Evolutionary conservation across 2,888 invertebrate species (phyloP).

Genomic region (Nasonovia ribisnigri): DNA sequence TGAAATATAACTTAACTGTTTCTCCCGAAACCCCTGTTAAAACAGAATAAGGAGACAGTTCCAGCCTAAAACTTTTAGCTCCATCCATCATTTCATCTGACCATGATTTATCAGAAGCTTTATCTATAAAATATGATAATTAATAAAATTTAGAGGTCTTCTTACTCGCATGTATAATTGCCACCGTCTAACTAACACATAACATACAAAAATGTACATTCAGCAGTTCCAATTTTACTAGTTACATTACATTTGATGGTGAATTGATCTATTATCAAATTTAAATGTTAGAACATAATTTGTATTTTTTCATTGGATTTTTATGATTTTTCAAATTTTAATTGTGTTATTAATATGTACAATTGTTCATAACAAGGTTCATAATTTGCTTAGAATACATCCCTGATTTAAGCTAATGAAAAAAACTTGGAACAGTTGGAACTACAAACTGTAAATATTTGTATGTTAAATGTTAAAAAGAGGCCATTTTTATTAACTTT

Average conservation of each 20-base stretch:
- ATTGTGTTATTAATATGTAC: not conserved
- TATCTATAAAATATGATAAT: conserved; percentile 37
- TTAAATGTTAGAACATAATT: not conserved
- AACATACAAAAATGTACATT: not conserved
- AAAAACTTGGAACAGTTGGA: not conserved
- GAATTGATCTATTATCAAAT: not conserved
- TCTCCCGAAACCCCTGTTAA: conserved; percentile 68
- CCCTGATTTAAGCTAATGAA: not conserved
- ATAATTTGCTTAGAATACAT: not conserved
- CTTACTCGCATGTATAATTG: not conserved
- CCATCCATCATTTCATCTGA: conserved; percentile 23
- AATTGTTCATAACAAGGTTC: not conserved
- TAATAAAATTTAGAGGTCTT: not conserved
- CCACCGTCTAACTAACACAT: not conserved
- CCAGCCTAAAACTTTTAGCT: conserved; percentile 30
- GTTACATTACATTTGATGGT: not conserved
- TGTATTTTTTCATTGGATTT: not conserved
- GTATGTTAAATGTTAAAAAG: too few relatives aligned
- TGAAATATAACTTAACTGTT: conserved; percentile 75
- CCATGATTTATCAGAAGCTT: conserved; percentile 57
- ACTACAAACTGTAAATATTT: too few relatives aligned
- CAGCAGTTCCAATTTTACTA: not conserved
- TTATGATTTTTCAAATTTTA: too few relatives aligned
- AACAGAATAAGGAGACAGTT: conserved; percentile 50
- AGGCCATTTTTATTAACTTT: too few relatives aligned